Conservation (phyloP, 2,888 invertebrate genomes). For the Hipparchia semele region DNA sequence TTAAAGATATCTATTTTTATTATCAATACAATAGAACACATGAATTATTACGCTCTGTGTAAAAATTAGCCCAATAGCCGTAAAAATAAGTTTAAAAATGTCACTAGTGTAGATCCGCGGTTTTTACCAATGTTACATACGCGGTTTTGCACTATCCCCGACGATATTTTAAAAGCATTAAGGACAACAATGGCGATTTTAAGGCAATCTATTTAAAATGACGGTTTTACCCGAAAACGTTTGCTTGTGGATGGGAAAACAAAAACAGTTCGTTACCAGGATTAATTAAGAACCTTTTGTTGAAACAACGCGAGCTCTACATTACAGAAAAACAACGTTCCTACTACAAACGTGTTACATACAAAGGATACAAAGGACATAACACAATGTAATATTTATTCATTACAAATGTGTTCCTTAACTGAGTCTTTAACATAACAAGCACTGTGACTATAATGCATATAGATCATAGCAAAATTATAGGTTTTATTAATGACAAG, state of each 20-base stretch:
- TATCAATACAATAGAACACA: no score
- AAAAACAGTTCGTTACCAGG: neutral
- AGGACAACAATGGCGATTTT: neutral
- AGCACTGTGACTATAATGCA: no score
- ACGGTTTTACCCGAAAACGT: neutral
- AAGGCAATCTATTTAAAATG: neutral
- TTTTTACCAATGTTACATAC: no score
- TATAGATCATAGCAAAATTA: no score
- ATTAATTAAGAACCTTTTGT: conserved; percentile 1
- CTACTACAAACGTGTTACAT: neutral
- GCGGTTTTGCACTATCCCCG: no score
- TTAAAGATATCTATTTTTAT: no score
- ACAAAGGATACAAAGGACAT: conserved; percentile 5
- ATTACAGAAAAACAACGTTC: neutral
- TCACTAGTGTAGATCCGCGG: no score
- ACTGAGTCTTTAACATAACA: neutral
- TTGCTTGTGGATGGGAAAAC: neutral
- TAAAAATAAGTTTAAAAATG: no score
- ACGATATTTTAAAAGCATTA: neutral
- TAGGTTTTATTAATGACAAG: no score
- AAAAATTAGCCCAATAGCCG: no score
- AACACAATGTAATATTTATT: neutral
- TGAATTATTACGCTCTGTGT: no score
- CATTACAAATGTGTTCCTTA: neutral
- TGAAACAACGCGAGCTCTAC: neutral